phyloP scores from a whole-genome alignment of 2,797 vertebrate genomes.

The Hipposideros larvatus region DNA sequence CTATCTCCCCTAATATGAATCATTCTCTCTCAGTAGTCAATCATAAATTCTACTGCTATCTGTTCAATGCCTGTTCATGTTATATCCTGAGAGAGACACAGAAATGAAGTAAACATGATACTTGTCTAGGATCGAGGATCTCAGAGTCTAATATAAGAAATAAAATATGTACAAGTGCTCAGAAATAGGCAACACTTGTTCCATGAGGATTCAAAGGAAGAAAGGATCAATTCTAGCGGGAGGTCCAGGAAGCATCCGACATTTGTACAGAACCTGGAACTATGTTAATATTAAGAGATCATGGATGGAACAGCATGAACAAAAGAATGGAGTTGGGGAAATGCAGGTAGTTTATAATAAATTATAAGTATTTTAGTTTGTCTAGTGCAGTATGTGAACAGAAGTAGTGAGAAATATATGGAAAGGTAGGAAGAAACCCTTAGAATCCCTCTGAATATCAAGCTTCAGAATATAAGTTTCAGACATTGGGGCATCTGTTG shows the following conservation, averaged over 20 bases:
- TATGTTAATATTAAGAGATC: neutral
- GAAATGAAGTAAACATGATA: neutral
- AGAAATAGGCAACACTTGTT: conserved; percentile 26
- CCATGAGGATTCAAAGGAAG: neutral
- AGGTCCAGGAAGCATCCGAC: neutral
- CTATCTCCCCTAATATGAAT: neutral
- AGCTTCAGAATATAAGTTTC: neutral
- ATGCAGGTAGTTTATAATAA: neutral
- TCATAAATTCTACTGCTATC: conserved; percentile 2
- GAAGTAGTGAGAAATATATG: neutral
- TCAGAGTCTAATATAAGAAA: neutral
- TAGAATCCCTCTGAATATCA: neutral
- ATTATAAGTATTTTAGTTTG: conserved; percentile 15
- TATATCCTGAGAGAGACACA: neutral
- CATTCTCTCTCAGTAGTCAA: neutral
- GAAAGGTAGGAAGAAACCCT: neutral
- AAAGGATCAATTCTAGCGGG: neutral
- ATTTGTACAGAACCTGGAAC: neutral
- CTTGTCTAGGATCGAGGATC: neutral
- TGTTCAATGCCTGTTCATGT: conserved; percentile 14
- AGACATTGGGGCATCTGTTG: neutral
- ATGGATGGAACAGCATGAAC: neutral
- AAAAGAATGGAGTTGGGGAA: neutral
- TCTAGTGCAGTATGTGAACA: neutral
- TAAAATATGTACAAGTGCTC: conserved; percentile 6